Base-by-base conservation (phyloP, 2,888 invertebrate species). In the Drosophila ochracea region DNA sequence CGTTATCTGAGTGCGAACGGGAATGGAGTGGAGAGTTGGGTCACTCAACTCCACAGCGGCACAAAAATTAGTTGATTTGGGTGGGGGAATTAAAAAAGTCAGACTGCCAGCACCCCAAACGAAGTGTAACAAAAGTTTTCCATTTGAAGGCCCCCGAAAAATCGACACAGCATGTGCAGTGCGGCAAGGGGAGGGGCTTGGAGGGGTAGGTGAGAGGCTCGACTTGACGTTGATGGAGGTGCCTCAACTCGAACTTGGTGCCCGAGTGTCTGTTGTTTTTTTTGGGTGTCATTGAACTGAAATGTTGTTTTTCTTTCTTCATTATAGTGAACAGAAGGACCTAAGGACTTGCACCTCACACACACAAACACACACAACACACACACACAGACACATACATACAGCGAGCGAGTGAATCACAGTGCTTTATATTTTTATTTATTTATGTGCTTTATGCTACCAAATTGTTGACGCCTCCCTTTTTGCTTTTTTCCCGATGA, bases 111-210 rank as follows among this genome's bases (percentile, higher is more conserved):
- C 39, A 21, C 39, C 58, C 55, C 6, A 33, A 58, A 43, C 65
- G 60, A 87, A 88, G 82, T 82, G 87, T 83, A 84, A 73, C 80
- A 80, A 87, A 89, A 86, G 81, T 89, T 86, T 87, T 87, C 84
- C 85, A 84, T 84, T 86, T 81, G 81, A 76, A 62, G 72, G 68
- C 68, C 50, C 52, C 49, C 50, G n/a, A 13, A 59, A 53, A 35
- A n/a, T 10, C 10, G 30, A 28, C 19, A 52, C 52, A 52, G 52
- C 30, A 6, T 19, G 30, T 52, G 19, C 16, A 28, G 25, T 1
- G 1, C 2, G 21, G 7, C 13, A 19, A 7, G 0, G 10, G 21
- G 19, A 25, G 19, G n/a, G 16, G 37, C 11, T 3, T 31, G 7
- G n/a, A 1, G 35, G 19, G 9, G 28, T 28, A 49, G 52, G 41